Base-by-base conservation (phyloP, 2,888 invertebrate species). In the Eupithecia subumbrata region DNA sequence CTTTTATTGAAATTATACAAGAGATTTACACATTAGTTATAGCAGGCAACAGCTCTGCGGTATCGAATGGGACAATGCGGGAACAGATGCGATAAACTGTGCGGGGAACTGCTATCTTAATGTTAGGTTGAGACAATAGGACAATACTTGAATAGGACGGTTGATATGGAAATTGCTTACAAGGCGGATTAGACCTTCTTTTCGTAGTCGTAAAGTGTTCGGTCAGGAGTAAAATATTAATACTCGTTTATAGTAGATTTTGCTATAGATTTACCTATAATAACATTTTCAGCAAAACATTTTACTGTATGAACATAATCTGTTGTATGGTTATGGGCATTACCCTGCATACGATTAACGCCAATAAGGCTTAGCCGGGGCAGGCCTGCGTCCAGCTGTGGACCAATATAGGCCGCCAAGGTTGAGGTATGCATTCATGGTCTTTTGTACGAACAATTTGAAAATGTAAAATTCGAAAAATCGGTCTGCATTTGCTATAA, bases 1-100 rank as follows among this genome's bases (percentile, higher is more conserved):
- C 63, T 34, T 63, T 64, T 34, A 64, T 34, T 34, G 64, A 34
- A 64, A 34, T 64, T 64, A 64, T 64, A 34, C 64, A 64, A 64
- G 64, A 7, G 34, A 64, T 64, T 64, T 16, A 34, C 30, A 64
- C 30, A 64, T 34, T 64, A 34, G 64, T 64, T 64, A 18, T 25
- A 34, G 30, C 5, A n/a, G n/a, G n/a, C 4, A 60, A 25, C 25
- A 25, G 60, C 5, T 25, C 25, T 60, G 60, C 14, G 22, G 60
- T 25, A 25, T 25, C 12, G 22, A 14, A 25, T 60, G 64, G 9
- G 16, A 34, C 64, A 64, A 34, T 64, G 25, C 18, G 34, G 64
- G 30, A 18, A 64, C 18, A 34, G 60, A 60, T 22, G 60, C 60
- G 25, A 25, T 60, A 25, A 60, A 60, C n/a, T 60, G 60, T 60